Percentiles rank a stretch among this genome's conserved stretches.
These are phyloP conservation scores for Drosophila pseudoananassae DNA, from an alignment of 1,140 invertebrate species.

Conservation along the genomic window DNA sequence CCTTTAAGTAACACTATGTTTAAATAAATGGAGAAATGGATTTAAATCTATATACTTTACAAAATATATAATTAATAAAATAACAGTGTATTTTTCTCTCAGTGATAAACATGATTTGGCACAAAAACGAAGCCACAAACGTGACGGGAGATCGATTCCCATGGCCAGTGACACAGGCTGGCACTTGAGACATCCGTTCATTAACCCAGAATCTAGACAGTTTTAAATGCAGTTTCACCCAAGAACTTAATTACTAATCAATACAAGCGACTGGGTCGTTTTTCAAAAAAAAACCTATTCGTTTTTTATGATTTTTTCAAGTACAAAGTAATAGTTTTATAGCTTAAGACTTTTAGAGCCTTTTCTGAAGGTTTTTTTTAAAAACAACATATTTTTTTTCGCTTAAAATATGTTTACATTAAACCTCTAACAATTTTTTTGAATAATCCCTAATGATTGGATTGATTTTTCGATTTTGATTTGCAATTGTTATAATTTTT, in stretches of 20 bases:
- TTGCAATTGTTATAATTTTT: constrained; percentile 6
- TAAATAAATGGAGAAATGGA: no score
- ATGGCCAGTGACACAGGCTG: constrained; percentile 23
- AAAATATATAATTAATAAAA: no score
- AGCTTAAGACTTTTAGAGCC: not conserved
- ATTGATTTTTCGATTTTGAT: not conserved
- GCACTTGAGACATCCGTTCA: constrained; percentile 65
- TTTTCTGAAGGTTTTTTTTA: no score
- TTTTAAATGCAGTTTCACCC: constrained; percentile 30
- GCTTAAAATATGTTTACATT: not conserved
- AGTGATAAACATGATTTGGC: constrained; percentile 40
- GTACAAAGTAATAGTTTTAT: constrained; percentile 1
- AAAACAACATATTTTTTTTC: no score
- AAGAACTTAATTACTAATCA: constrained; percentile 52
- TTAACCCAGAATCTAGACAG: constrained; percentile 58
- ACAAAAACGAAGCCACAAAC: constrained; percentile 12
- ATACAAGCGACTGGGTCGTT: constrained; percentile 9
- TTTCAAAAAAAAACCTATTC: no score
- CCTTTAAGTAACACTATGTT: no score
- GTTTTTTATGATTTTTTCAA: constrained; percentile 2
- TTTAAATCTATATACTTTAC: no score
- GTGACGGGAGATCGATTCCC: constrained; percentile 27
- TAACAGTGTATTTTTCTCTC: not conserved
- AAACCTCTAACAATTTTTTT: not conserved
- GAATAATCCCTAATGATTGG: not conserved